Evolutionary conservation across 2,888 invertebrate genomes (phyloP).

Genomic region (Ennomos fuscantarius): DNA sequence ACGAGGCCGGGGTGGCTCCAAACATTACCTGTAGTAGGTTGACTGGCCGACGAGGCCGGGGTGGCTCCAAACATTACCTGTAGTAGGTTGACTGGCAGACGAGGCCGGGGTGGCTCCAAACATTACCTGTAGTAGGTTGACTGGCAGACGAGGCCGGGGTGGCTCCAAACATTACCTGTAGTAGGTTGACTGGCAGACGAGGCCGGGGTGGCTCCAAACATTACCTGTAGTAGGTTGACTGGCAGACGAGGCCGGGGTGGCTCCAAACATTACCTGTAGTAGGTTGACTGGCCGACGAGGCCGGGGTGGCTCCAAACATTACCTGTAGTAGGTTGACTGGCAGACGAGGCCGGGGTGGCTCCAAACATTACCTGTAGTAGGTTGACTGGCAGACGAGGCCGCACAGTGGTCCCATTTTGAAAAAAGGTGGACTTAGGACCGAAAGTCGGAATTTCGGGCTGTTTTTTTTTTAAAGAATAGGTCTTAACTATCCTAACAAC

Average conservation of each 20-base stretch:
- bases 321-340: conserved; percentile 18
- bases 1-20: conserved; percentile 13
- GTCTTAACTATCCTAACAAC: too few relatives aligned
- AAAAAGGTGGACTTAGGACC: too few relatives aligned
- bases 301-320: conserved; percentile 19
- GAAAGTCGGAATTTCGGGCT: too few relatives aligned
- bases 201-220: conserved; percentile 17
- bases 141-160: conserved; percentile 16
- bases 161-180: conserved; percentile 20
- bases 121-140: conserved; percentile 12
- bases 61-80: conserved; percentile 24
- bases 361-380: conserved; percentile 23
- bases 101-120: conserved; percentile 19
- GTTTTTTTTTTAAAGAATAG: too few relatives aligned
- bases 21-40: conserved; percentile 22
- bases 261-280: too few relatives aligned
- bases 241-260: conserved; percentile 13
- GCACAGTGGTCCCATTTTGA: too few relatives aligned
- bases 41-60: conserved; percentile 14
- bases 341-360: conserved; percentile 12
- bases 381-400: conserved; percentile 17
- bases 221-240: conserved; percentile 16
- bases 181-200: conserved; percentile 20
- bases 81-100: conserved; percentile 17
- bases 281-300: conserved; percentile 18